Evolutionary conservation across 2,888 invertebrate genomes (phyloP).

Genomic region (Lithophane socia): DNA sequence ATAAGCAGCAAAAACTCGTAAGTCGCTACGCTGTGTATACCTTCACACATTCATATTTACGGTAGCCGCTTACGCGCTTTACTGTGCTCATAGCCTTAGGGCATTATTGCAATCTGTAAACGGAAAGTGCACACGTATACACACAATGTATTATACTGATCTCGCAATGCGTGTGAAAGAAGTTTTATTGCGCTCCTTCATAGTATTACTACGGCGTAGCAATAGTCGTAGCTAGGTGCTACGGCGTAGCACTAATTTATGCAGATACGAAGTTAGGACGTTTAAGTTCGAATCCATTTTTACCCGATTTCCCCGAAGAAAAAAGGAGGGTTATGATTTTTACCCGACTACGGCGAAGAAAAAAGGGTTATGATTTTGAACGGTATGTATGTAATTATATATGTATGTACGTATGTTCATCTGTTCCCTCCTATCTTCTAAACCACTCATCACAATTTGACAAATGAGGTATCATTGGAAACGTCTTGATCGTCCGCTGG

Average conservation of each 20-base stretch:
- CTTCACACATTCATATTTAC: constrained; percentile 1
- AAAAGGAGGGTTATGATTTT: too few relatives aligned
- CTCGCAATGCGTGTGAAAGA: constrained; percentile 27
- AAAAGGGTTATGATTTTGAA: too few relatives aligned
- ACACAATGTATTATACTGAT: constrained; percentile 6
- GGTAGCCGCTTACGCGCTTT: constrained; percentile 27
- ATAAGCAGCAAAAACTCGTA: not conserved
- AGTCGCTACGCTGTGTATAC: not conserved
- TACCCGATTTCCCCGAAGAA: too few relatives aligned
- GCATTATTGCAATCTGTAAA: constrained; percentile 53
- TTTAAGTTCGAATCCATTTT: not conserved
- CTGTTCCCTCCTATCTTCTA: too few relatives aligned
- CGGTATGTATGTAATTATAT: too few relatives aligned
- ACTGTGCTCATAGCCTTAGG: constrained; percentile 25
- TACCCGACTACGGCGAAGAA: too few relatives aligned
- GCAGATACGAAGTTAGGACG: not conserved
- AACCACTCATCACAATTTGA: too few relatives aligned
- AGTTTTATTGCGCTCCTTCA: constrained; percentile 4
- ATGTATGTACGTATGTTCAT: too few relatives aligned
- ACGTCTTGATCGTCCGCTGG: too few relatives aligned
- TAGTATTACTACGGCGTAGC: constrained; percentile 17
- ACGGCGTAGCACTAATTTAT: constrained; percentile 11
- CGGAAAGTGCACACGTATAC: constrained; percentile 33
- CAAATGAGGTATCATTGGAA: too few relatives aligned
- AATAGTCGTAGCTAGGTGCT: constrained; percentile 8